phyloP scores from a whole-genome alignment of 2,888 invertebrate species.

The Nemoura dubitans region DNA sequence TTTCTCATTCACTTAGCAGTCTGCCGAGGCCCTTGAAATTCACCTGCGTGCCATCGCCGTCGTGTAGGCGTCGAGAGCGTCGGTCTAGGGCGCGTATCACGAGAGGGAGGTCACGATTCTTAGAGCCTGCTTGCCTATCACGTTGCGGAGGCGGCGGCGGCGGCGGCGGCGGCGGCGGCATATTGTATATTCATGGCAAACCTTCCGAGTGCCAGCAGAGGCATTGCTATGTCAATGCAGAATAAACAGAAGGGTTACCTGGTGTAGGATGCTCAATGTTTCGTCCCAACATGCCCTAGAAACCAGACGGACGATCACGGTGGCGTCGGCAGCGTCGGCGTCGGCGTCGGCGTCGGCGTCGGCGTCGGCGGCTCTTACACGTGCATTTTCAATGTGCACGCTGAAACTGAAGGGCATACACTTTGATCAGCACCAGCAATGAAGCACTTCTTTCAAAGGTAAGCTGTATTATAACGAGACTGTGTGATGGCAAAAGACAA shows the following conservation, averaged over 20 bases:
- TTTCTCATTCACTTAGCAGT: not conserved
- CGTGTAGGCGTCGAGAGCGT: not conserved
- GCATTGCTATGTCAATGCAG: not conserved
- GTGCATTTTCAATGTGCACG: not conserved
- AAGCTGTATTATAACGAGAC: conserved; percentile 5
- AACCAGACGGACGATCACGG: too few species aligned
- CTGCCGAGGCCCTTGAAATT: not conserved
- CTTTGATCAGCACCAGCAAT: conserved; percentile 28
- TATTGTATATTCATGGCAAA: conserved; percentile 10
- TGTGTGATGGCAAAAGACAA: conserved; percentile 19
- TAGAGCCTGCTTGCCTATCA: not conserved
- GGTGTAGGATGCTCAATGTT: not conserved
- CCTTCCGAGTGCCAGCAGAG: not conserved
- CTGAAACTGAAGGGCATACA: not conserved
- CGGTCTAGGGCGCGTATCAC: not conserved
- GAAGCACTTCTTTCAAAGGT: conserved; percentile 27
- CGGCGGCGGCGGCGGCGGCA: conserved; percentile 7
- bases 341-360: too few species aligned
- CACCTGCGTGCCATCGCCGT: not conserved
- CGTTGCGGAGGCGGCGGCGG: not conserved
- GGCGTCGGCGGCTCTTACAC: not conserved
- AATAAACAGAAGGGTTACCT: conserved; percentile 25
- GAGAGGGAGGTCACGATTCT: conserved; percentile 18
- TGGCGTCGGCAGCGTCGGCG: too few species aligned
- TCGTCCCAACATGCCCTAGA: too few species aligned